Percentiles rank a stretch among this genome's conserved stretches.
phyloP scores from a whole-genome alignment of 1,140 invertebrate genomes.

The Anastatus disparis region DNA sequence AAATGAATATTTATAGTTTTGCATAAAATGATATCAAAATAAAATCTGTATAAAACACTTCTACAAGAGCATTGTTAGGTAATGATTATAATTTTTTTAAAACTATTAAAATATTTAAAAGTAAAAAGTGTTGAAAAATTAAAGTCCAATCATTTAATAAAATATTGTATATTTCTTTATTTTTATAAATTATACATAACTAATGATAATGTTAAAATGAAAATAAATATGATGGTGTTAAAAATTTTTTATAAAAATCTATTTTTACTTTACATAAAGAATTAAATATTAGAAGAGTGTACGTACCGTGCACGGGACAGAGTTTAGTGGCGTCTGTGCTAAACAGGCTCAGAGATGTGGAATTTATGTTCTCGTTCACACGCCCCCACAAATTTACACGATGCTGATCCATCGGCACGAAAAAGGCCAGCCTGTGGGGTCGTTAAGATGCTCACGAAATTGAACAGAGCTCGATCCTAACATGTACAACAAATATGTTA shows the following conservation, averaged over 20 bases:
- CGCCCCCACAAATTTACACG: slow-evolving; percentile 65
- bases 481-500: slow-evolving; percentile 29
- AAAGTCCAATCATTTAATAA: too few species aligned
- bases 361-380: slow-evolving; percentile 67
- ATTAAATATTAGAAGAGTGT: slow-evolving; percentile 37
- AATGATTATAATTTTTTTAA: too few species aligned
- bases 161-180: not conserved
- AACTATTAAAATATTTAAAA: too few species aligned
- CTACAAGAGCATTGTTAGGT: too few species aligned
- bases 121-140: too few species aligned
- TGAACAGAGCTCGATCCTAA: slow-evolving; percentile 40
- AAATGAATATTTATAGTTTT: too few species aligned
- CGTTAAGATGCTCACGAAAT: slow-evolving; percentile 64
- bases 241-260: not conserved
- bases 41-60: too few species aligned
- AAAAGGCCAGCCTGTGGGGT: slow-evolving; percentile 65
- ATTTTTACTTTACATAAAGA: not conserved
- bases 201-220: too few species aligned
- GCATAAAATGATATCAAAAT: too few species aligned
- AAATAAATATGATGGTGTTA: not conserved
- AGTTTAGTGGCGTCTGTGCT: slow-evolving; percentile 67
- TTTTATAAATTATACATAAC: too few species aligned
- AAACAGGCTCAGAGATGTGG: slow-evolving; percentile 60
- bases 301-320: slow-evolving; percentile 69
- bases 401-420: slow-evolving; percentile 64